A percentile compares a stretch with the other conserved stretches of the same genome.
Evolutionary conservation across 2,888 invertebrate species (phyloP).

Genomic region (Harpalus rufipes): DNA sequence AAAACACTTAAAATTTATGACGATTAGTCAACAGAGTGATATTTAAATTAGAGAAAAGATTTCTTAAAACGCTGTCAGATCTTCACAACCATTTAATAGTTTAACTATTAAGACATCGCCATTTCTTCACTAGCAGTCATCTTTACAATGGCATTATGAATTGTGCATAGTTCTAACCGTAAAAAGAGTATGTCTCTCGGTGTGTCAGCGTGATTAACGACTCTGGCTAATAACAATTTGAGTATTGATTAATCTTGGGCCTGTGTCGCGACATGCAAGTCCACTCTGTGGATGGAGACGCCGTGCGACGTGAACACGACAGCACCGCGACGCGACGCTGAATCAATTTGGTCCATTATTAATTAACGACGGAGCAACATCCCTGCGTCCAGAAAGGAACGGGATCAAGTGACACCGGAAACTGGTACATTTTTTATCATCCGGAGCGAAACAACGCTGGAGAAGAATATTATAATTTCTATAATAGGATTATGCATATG

Average conservation of each 20-base stretch:
- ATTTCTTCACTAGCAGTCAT: neutral
- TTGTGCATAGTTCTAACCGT: neutral
- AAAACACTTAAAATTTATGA: neutral
- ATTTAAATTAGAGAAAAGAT: neutral
- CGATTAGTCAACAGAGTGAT: no score
- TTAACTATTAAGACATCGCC: neutral
- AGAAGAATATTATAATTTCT: neutral
- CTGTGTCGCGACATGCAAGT: slow-evolving; percentile 71
- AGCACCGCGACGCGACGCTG: slow-evolving; percentile 39
- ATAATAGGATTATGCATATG: neutral
- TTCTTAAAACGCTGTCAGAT: neutral
- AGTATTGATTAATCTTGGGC: slow-evolving; percentile 73
- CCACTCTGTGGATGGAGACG: slow-evolving; percentile 69
- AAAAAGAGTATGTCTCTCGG: neutral
- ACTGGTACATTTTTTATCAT: slow-evolving; percentile 35
- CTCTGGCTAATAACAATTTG: slow-evolving; percentile 74
- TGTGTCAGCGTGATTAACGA: slow-evolving; percentile 74
- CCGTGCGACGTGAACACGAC: slow-evolving; percentile 30
- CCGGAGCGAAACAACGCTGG: neutral
- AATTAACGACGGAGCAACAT: slow-evolving; percentile 52
- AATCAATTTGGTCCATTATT: slow-evolving; percentile 61
- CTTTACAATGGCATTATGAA: neutral
- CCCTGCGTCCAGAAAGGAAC: slow-evolving; percentile 29
- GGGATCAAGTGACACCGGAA: slow-evolving; percentile 12
- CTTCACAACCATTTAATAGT: neutral